phyloP scores from a whole-genome alignment of 2,888 invertebrate species.

The Epirrhoe alternata region DNA sequence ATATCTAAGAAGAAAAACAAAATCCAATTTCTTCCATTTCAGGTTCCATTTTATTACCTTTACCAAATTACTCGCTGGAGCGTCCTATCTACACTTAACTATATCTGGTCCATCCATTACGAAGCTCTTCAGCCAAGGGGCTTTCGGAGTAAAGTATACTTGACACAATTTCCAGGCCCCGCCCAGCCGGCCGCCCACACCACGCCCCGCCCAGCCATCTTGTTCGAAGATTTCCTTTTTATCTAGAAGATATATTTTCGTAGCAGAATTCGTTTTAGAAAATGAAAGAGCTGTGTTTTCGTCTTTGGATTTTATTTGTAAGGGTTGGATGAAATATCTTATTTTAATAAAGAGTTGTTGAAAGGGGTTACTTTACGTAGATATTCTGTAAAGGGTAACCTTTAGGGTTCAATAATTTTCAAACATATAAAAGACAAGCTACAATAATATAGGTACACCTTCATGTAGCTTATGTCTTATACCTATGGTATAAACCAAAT shows the following conservation, averaged over 20 bases:
- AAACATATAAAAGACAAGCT: no score
- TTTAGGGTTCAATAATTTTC: no score
- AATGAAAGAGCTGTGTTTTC: constrained; percentile 34
- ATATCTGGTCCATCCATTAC: constrained; percentile 53
- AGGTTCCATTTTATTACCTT: constrained; percentile 40
- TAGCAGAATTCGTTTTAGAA: constrained; percentile 48
- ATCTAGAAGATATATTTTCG: constrained; percentile 56
- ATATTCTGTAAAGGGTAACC: no score
- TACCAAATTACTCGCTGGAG: constrained; percentile 35
- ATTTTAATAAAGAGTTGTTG: neutral
- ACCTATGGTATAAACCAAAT: no score
- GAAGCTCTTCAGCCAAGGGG: constrained; percentile 52
- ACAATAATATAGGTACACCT: no score
- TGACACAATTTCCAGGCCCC: constrained; percentile 67
- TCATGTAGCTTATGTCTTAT: no score
- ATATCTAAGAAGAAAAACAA: constrained; percentile 9
- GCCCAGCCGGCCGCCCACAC: constrained; percentile 62
- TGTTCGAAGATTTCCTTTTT: constrained; percentile 42
- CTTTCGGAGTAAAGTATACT: constrained; percentile 61
- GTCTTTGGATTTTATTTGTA: constrained; percentile 25
- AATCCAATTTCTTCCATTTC: constrained; percentile 31
- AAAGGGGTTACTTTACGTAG: neutral
- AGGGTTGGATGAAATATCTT: constrained; percentile 2
- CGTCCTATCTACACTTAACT: constrained; percentile 35
- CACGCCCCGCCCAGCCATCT: constrained; percentile 55